Evolutionary conservation across 2,113 vertebrate species (phyloP), one percentile per base, ranked within the genome.

Genomic region (Melanerpes aurifrons): DNA sequence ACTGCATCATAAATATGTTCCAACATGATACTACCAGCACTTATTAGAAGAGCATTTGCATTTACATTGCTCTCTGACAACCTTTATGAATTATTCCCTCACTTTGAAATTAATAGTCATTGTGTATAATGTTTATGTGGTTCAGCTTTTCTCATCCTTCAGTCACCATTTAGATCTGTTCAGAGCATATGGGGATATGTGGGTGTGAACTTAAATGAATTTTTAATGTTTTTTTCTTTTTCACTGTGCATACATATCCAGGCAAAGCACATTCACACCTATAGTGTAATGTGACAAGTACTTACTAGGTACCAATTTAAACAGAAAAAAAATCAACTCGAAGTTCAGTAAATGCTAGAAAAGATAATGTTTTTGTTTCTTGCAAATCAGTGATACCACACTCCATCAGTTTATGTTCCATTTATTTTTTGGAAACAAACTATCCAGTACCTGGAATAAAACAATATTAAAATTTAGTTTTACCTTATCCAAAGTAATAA

Each of bases 241-340:
- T 11, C 21, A 24, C 73, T 81, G 43, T 71, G 76, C 88, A 83
- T 90, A 80, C 69, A 94, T 91, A 93, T 70, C 50, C 47, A 93
- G 77, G 92, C 87, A 85, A 61, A 91, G 73, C 66, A 83, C 24
- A 72, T 92, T 93, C 91, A 82, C 95, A 95, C 91, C 93, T 95
- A 94, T 92, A 94, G 91, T 86, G 93, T 64, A 89, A 75, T 94
- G 58, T 94, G 91, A 95, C 88, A 96, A 92, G 61, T 70, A 83
- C 66, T 77, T 70, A 83, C 66, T 77, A 77, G 75, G 73, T 92
- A 91, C 87, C 58, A 47, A 72, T 84, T 95, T 71, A 31, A 94
- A 87, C 28, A 15, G 93, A 69, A 31, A 91, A 50, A 95, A 50
- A 95, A 80, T 45, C 76, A 87, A 63, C 58, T 91, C 88, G 40